phyloP scores from a whole-genome alignment of 1,140 invertebrate species.

The Trichomalopsis sarcophagae region DNA sequence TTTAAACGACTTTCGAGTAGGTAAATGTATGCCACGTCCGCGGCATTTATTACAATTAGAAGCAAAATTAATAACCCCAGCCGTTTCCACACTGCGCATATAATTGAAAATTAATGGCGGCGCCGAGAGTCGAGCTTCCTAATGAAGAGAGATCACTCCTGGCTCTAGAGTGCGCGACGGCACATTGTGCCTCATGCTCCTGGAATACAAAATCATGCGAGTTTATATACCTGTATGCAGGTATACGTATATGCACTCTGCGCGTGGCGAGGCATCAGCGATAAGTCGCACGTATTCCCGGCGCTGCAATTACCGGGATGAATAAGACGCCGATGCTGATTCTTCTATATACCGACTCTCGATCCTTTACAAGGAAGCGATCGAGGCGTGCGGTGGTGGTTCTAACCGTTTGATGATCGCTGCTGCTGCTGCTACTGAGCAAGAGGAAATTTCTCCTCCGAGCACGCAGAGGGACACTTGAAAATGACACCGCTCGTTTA shows the following conservation, averaged over 20 bases:
- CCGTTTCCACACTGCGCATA: not conserved
- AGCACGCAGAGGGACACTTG: not conserved
- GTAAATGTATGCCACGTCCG: not conserved
- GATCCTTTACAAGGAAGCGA: slow-evolving; percentile 42
- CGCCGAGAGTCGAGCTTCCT: not conserved
- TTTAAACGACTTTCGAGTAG: not conserved
- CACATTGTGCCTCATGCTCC: slow-evolving; percentile 1
- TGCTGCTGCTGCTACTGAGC: not conserved
- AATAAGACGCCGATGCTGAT: slow-evolving; percentile 32
- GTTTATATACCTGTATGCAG: no score
- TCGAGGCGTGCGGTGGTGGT: not conserved
- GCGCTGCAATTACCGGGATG: slow-evolving; percentile 34
- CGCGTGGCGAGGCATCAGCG: not conserved
- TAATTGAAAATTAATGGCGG: slow-evolving; percentile 39
- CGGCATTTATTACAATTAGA: no score
- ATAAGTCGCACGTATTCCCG: slow-evolving; percentile 35
- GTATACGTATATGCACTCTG: no score
- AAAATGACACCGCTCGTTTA: not conserved
- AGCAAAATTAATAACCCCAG: not conserved
- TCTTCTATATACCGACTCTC: not conserved
- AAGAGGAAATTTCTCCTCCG: slow-evolving; percentile 15
- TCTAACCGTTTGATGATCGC: slow-evolving; percentile 19
- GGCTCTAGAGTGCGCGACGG: not conserved
- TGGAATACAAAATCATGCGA: slow-evolving; percentile 43
- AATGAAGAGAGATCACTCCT: slow-evolving; percentile 31